Base-by-base conservation (phyloP, 2,888 invertebrate species). In the Athalia circularis region DNA sequence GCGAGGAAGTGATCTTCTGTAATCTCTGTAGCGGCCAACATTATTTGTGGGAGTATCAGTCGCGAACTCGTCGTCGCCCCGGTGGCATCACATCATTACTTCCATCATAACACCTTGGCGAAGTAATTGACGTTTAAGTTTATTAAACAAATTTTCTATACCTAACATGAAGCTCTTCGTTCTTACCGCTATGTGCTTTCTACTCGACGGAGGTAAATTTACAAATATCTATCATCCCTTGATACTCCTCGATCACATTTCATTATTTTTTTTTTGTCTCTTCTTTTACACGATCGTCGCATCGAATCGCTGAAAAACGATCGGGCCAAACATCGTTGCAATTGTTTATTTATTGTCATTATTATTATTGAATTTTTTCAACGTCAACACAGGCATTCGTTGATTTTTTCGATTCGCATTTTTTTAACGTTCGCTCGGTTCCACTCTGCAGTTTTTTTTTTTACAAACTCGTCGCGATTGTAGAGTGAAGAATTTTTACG, bases 1-100 rank as follows among this genome's bases (percentile, higher is more conserved):
- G 70, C 61, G 77, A 77, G 77, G 80, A 81, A 82, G 81, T 82
- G 82, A 83, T 80, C 81, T 84, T 82, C 82, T 81, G 82, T 81
- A 85, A 85, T 84, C 85, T 83, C 85, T 81, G 82, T 83, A 81
- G 82, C 83, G 83, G 85, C 80, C 82, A 82, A 80, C 80, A 81
- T 59, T 80, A 82, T 84, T 84, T 82, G 81, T 81, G 82, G 78
- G 83, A 84, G 65, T 57, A 61, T 74, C 84, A 85, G 85, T 84
- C 82, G 83, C 80, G 77, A 15, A 79, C 77, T 72, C 76, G 81
- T 80, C 82, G 83, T 78, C 82, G 80, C 80, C 61, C 79, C 77
- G 83, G 77, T 79, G 81, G 82, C 82, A 78, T 81, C 80, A 84
- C 80, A 81, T 72, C 29, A 29, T 76, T 52, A 76, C 43, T 72